A percentile compares a stretch with the other conserved stretches of the same genome.
phyloP scores from a whole-genome alignment of 2,797 vertebrate genomes.

The Alosa sapidissima region DNA sequence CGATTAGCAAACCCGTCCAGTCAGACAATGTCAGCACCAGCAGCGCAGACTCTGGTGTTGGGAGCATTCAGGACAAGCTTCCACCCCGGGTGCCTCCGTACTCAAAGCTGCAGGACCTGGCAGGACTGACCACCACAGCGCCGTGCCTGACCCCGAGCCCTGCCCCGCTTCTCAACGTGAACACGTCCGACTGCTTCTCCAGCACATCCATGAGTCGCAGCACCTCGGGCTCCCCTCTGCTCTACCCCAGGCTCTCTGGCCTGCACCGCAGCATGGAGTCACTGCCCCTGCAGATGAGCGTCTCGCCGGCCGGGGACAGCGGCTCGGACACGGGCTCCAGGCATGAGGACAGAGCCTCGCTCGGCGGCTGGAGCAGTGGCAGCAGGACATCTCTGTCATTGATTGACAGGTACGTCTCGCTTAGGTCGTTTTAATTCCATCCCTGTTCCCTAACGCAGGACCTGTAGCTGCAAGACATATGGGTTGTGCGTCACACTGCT shows the following conservation, averaged over 20 bases:
- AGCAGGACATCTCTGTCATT: conserved; percentile 75
- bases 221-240: conserved; percentile 71
- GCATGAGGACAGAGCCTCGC: conserved; percentile 73
- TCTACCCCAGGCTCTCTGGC: conserved; percentile 87
- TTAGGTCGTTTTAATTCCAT: background rate
- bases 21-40: conserved; percentile 91
- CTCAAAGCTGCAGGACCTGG: conserved; percentile 82
- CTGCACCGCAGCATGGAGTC: conserved; percentile 96
- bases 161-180: conserved; percentile 90
- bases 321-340: conserved; percentile 59
- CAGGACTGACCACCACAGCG: conserved; percentile 51
- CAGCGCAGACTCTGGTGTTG: conserved; percentile 78
- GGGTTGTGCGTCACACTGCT: too few relatives aligned
- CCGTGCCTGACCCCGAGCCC: conserved; percentile 89
- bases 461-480: background rate
- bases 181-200: conserved; percentile 89
- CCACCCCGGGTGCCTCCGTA: conserved; percentile 73
- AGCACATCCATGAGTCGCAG: conserved; percentile 67
- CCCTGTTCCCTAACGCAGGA: background rate
- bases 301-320: conserved; percentile 69
- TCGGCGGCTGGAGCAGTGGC: conserved; percentile 80
- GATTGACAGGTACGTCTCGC: conserved; percentile 77
- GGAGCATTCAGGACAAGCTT: conserved; percentile 63
- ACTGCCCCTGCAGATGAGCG: conserved; percentile 88
- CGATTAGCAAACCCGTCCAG: conserved; percentile 85